Base-by-base conservation (phyloP, 2,113 vertebrate species). In the Xiphorhynchus elegans region DNA sequence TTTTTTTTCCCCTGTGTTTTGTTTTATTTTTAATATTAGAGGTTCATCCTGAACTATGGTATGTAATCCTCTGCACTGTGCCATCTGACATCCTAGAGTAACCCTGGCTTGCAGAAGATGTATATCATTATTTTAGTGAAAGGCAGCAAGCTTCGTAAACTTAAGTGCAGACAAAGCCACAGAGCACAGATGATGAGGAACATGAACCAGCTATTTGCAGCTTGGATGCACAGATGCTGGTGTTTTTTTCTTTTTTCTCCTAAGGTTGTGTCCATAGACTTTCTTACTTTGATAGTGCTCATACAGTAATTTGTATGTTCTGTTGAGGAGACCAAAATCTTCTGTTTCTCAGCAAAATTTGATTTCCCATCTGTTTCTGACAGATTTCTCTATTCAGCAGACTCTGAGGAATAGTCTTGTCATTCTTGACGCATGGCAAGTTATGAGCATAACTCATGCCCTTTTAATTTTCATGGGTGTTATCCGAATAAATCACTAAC, bases 401-500 rank as follows among this genome's bases (percentile, higher is more conserved):
- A 77, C 53, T 87, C 44, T 93, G 56, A 84, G 52, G 84, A 64
- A 75, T 20, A 93, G 44, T 64, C 63, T 77, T 88, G 79, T 97
- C 29, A 2, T 79, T 94, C 67, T 84, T 93, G 92, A 88, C 1
- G 11, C 75, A 91, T 67, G 29, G 42, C 39, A 90, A 87, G 4
- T 92, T 86, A 88, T 20, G 13, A 88, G 26, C 55, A 62, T 74
- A 94, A 88, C 63, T 93, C 68, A 74, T 90, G 72, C 50, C 85
- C 72, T 95, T 96, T 88, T 92, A 90, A 86, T 90, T 72, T 88
- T 90, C 72, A 68, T 64, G 64, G 42, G 79, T 80, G 64, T 89
- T 92, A 67, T 78, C 64, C 59, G 80, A 95, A 95, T 88, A 94
- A 93, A 94, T 92, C 85, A 88, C 29, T 92, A 82, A 72, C 63